Percentiles rank a stretch among this genome's conserved stretches.
Conservation (phyloP, 2,113 vertebrate genomes). For the Leptosomus discolor region DNA sequence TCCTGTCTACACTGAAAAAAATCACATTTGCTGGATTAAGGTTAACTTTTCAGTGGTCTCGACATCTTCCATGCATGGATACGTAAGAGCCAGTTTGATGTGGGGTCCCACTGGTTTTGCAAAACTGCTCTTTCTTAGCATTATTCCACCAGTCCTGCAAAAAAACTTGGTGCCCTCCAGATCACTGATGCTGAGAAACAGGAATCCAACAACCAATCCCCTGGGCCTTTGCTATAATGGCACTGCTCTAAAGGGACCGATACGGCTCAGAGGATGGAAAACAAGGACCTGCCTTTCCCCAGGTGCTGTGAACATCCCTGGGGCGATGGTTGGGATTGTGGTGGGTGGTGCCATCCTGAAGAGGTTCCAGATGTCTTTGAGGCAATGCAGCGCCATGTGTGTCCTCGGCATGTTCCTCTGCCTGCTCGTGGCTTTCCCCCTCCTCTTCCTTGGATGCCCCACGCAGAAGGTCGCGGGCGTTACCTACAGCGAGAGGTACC, state of each 20-base stretch:
- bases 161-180: not conserved
- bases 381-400: constrained; percentile 75
- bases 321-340: constrained; percentile 83
- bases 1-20: not conserved
- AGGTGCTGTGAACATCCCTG: constrained; percentile 83
- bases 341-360: constrained; percentile 84
- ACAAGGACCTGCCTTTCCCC: not conserved
- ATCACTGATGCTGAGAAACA: rapidly evolving
- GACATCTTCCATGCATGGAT: not conserved
- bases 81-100: not conserved
- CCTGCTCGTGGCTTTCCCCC: constrained; percentile 72
- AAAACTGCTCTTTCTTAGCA: not conserved
- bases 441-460: constrained; percentile 87
- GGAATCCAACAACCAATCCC: not conserved
- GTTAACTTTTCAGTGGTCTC: not conserved
- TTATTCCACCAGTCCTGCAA: not conserved
- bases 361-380: constrained; percentile 74
- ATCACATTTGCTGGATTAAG: not conserved
- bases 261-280: rapidly evolving
- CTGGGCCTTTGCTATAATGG: not conserved
- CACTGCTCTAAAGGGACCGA: not conserved
- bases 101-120: not conserved
- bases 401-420: constrained; percentile 67
- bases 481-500: constrained; percentile 36
- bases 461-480: constrained; percentile 76